phyloP scores from a whole-genome alignment of 2,797 vertebrate species.

The Sebastolobus alascanus region DNA sequence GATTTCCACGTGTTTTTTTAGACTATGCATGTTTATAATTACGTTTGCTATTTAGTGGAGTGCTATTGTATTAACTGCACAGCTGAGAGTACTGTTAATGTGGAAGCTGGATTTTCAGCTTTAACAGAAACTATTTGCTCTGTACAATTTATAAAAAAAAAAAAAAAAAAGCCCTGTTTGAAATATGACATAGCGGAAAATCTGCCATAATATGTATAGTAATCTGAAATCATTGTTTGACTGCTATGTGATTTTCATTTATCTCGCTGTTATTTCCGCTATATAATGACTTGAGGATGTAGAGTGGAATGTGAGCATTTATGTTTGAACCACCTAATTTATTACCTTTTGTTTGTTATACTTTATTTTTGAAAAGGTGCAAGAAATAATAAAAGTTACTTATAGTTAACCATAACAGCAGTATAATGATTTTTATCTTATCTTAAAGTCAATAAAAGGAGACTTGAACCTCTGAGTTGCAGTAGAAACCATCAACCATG shows the following conservation, averaged over 20 bases:
- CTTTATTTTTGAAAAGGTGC: conserved; percentile 69
- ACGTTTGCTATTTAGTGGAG: conserved; percentile 64
- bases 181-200: conserved; percentile 7
- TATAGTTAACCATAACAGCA: conserved; percentile 41
- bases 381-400: conserved; percentile 73
- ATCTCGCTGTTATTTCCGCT: conserved; percentile 48
- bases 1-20: conserved; percentile 47
- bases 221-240: conserved; percentile 39
- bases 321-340: conserved; percentile 81
- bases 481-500: background rate
- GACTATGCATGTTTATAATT: conserved; percentile 72
- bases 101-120: conserved; percentile 36
- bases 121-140: conserved; percentile 38
- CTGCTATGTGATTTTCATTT: conserved; percentile 43
- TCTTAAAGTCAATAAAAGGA: background rate
- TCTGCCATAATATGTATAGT: conserved; percentile 48
- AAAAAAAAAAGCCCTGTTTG: background rate
- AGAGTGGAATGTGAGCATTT: conserved; percentile 71
- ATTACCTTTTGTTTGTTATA: conserved; percentile 80
- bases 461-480: background rate
- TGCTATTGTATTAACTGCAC: conserved; percentile 47
- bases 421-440: conserved; percentile 17
- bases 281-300: conserved; percentile 44
- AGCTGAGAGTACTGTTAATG: conserved; percentile 45
- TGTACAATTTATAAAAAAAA: conserved; percentile 12